Evolutionary conservation across 2,888 invertebrate species (phyloP).

Genomic region (Lucinisca nassula): DNA sequence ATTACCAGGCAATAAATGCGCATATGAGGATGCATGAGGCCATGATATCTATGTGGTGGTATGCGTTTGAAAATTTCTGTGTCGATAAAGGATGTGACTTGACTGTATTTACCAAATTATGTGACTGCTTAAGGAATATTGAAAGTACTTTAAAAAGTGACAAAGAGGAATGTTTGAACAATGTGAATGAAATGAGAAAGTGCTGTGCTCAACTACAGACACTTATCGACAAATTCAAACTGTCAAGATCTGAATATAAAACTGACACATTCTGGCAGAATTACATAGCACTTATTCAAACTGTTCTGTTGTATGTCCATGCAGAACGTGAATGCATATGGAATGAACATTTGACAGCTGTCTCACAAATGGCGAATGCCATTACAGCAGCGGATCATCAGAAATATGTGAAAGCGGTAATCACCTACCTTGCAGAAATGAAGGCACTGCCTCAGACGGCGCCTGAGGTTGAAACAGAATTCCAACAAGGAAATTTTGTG

Average conservation of each 20-base stretch:
- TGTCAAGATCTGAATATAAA: not conserved
- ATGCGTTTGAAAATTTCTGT: not conserved
- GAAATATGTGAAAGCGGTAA: constrained; percentile 1
- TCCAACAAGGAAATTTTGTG: not conserved
- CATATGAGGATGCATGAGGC: constrained; percentile 3
- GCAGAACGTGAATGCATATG: not conserved
- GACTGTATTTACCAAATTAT: not conserved
- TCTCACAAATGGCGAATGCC: not conserved
- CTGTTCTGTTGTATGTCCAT: not conserved
- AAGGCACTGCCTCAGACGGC: not conserved
- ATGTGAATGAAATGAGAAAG: not conserved
- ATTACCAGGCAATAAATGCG: constrained; percentile 15
- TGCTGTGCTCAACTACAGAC: not conserved
- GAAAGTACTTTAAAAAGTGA: not conserved
- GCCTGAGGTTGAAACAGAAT: not conserved
- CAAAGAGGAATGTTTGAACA: not conserved
- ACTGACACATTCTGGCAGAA: not conserved
- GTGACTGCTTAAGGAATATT: not conserved
- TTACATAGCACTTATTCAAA: not conserved
- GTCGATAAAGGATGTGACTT: not conserved
- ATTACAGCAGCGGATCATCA: constrained; percentile 13
- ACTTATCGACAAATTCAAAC: not conserved
- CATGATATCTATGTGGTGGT: not conserved
- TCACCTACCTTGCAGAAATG: not conserved
- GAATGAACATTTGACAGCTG: not conserved